Evolutionary conservation across 2,113 vertebrate genomes (phyloP).

Genomic region (Glareola pratincola): DNA sequence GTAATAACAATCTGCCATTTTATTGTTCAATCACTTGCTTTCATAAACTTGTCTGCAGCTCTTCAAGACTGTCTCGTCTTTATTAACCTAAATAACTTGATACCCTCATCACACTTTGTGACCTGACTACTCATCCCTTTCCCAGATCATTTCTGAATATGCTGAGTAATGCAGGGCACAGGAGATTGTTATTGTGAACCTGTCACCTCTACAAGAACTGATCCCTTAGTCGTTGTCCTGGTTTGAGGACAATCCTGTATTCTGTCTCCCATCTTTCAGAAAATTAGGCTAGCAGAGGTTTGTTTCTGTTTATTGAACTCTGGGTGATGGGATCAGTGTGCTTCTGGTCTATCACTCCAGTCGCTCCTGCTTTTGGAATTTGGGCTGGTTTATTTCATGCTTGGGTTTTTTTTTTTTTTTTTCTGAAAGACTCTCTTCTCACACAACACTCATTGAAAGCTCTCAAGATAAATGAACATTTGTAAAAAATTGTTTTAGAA

Average conservation of each 20-base stretch:
- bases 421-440: background rate
- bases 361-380: background rate
- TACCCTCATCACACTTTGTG: background rate
- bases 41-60: background rate
- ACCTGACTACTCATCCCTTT: background rate
- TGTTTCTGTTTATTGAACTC: background rate
- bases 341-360: background rate
- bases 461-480: background rate
- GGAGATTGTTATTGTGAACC: background rate
- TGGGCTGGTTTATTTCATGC: background rate
- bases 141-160: background rate
- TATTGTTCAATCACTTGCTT: background rate
- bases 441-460: accelerated
- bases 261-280: background rate
- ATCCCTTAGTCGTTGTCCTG: background rate
- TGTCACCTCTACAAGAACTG: background rate
- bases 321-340: background rate
- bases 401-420: background rate
- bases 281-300: background rate
- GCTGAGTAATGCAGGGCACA: background rate
- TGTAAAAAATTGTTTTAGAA: background rate
- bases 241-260: too few relatives aligned
- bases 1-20: background rate
- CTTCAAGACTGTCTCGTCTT: background rate
- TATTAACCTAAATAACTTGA: background rate